Evolutionary conservation across 2,888 invertebrate species (phyloP).

Genomic region (Bibio marci): DNA sequence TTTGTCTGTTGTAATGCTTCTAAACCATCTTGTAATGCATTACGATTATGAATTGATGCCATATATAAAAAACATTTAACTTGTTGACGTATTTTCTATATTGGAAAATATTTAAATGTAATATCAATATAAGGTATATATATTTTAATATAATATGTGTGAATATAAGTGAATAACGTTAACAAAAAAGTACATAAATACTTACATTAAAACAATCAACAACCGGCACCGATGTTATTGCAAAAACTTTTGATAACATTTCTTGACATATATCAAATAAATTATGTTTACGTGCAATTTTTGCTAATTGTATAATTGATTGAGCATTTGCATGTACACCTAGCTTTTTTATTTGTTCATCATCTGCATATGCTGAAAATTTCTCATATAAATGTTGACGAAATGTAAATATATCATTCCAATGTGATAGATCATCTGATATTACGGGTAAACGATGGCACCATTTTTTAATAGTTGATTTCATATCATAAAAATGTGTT

Average conservation of each 20-base stretch:
- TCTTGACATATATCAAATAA: slow-evolving; percentile 81
- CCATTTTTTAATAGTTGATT: slow-evolving; percentile 98
- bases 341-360: slow-evolving; percentile 43
- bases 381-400: slow-evolving; percentile 93
- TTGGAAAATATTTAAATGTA: too few relatives aligned
- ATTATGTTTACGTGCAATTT: slow-evolving; percentile 89
- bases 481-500: slow-evolving; percentile 88
- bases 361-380: slow-evolving; percentile 69
- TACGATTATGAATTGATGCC: slow-evolving; percentile 62
- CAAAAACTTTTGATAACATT: slow-evolving; percentile 81
- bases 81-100: slow-evolving; percentile 87
- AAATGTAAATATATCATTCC: slow-evolving; percentile 98
- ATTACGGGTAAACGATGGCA: slow-evolving; percentile 90
- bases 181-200: background rate
- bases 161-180: background rate
- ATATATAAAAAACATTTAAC: slow-evolving; percentile 91
- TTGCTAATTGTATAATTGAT: slow-evolving; percentile 92
- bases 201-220: slow-evolving; percentile 71
- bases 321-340: slow-evolving; percentile 61
- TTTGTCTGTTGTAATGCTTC: slow-evolving; percentile 94
- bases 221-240: slow-evolving; percentile 88
- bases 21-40: slow-evolving; percentile 80
- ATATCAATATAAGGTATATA: too few relatives aligned
- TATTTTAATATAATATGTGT: too few relatives aligned
- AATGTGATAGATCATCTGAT: slow-evolving; percentile 90